Percentiles rank a stretch among this genome's conserved stretches.
Evolutionary conservation across 2,797 vertebrate species (phyloP).

Genomic region (Periparus ater): DNA sequence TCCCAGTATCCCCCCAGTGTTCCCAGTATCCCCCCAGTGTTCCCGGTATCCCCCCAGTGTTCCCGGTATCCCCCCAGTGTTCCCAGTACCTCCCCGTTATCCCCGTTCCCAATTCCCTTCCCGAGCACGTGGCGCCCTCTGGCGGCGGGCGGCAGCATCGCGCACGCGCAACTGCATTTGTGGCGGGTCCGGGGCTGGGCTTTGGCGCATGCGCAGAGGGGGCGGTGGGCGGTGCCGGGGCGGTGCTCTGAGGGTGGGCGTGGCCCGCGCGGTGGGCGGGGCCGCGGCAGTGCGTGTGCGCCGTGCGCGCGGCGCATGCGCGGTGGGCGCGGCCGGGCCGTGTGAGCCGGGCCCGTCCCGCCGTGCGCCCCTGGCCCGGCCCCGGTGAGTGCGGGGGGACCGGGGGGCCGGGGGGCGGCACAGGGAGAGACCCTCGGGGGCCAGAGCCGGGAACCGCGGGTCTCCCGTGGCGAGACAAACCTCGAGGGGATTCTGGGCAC

Average conservation of each 20-base stretch:
- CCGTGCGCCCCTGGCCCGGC: background rate
- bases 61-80: background rate
- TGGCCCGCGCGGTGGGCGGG: accelerated
- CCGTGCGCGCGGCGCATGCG: background rate
- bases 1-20: background rate
- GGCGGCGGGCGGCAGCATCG: background rate
- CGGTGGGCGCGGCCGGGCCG: background rate
- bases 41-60: background rate
- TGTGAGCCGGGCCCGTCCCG: background rate
- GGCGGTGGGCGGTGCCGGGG: no score
- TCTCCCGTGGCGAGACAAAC: no score
- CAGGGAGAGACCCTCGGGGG: no score
- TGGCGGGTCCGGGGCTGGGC: accelerated
- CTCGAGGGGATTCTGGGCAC: background rate
- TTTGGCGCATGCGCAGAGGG: background rate
- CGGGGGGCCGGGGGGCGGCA: background rate
- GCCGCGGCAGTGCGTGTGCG: background rate
- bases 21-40: background rate
- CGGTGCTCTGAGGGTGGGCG: accelerated
- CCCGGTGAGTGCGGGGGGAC: background rate
- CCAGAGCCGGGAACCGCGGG: background rate
- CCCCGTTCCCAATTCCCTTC: background rate
- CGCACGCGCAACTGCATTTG: background rate
- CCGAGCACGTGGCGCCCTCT: background rate
- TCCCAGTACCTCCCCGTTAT: background rate